Base-by-base conservation (phyloP, 2,797 vertebrate genomes). In the Leptodactylus fallax region DNA sequence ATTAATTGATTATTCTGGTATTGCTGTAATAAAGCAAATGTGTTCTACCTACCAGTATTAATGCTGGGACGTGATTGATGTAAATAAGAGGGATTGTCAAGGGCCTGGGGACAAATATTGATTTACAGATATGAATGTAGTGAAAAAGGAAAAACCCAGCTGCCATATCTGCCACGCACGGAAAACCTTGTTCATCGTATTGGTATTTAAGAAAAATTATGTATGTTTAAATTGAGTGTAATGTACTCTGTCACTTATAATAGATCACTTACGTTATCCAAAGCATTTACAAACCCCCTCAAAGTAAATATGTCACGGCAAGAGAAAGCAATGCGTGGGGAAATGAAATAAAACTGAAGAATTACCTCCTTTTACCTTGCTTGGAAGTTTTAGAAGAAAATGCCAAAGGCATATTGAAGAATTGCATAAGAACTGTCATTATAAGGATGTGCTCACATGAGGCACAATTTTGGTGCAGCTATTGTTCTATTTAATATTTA, bases 1-100 rank as follows among this genome's bases (percentile, higher is more conserved):
- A 90, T 51, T 90, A 87, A 93, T 91, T 91, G 86, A 91, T 91
- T 90, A 83, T 87, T 87, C 63, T 90, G 36, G 87, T 89, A 90
- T 72, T 89, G 91, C 87, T 88, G n/a, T 76, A 91, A 83, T 90
- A 83, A 92, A 91, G 87, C 83, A 92, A 90, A 55, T 87, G 88
- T 14, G 77, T 90, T 90, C 71, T 90, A 74, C 65, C 63, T 80
- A 87, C 83, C 60, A 17, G 87, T 90, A 91, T 36, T 87, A 88
- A 3, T 88, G 69, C 90, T 88, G 69, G 71, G 69, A 90, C 86
- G 84, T 91, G 85, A 90, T 45, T 91, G 91, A 87, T 85, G 90
- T 88, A 92, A 90, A 88, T 90, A 91, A 90, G 72, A 47, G 79
- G 27, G 79, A 88, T 80, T 82, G 89, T 87, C 87, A 91, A 87